Conservation (phyloP, 2,797 vertebrate genomes). For the Tapirus indicus region DNA sequence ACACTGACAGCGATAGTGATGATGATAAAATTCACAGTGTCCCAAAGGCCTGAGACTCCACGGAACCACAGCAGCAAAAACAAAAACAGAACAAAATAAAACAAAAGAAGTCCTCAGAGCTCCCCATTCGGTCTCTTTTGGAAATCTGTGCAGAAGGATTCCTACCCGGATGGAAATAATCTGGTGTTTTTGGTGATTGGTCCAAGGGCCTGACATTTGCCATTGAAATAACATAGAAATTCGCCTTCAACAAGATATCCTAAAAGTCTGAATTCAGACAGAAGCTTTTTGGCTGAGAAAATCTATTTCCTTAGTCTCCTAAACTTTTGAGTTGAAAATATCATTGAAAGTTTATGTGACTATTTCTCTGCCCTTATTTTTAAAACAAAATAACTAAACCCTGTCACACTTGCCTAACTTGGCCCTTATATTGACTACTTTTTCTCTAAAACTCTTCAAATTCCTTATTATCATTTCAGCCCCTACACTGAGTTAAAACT, state of each 20-base stretch:
- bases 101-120: too few relatives aligned
- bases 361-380: background rate
- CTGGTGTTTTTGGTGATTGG: background rate
- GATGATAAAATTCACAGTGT: rapidly evolving
- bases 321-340: slow-evolving; percentile 11
- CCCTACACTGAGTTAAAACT: background rate
- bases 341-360: background rate
- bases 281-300: background rate
- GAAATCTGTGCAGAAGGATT: background rate
- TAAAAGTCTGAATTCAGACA: background rate
- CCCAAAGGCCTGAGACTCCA: background rate
- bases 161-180: background rate
- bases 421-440: background rate
- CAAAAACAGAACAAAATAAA: background rate
- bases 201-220: background rate
- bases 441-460: background rate
- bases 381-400: background rate
- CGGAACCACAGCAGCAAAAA: rapidly evolving
- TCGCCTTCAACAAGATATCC: background rate
- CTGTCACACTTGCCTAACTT: background rate
- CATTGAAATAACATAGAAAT: background rate
- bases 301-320: slow-evolving; percentile 6
- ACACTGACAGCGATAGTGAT: rapidly evolving
- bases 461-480: background rate
- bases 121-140: background rate